phyloP scores from a whole-genome alignment of 2,797 vertebrate species.

The Myotis vivesi region DNA sequence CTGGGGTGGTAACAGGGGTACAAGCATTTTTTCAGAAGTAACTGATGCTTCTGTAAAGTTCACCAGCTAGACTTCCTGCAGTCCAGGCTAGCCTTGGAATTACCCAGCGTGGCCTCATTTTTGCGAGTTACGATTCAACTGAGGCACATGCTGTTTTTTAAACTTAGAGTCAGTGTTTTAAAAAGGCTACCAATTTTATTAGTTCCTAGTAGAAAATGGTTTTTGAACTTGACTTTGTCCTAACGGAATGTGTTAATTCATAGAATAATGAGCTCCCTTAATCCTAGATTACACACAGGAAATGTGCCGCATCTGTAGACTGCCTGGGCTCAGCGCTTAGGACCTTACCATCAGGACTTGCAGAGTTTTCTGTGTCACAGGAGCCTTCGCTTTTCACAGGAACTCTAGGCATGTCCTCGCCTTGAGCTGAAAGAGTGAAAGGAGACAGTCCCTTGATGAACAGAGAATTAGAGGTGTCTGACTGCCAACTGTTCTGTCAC shows the following conservation, averaged over 20 bases:
- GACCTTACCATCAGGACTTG: conserved; percentile 81
- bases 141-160: neutral
- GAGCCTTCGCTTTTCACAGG: conserved; percentile 70
- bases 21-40: neutral
- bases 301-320: neutral
- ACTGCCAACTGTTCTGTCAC: neutral
- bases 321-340: neutral
- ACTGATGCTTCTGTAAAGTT: neutral
- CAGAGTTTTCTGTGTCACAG: conserved; percentile 66
- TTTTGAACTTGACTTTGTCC: conserved; percentile 60
- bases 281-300: neutral
- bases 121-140: neutral
- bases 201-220: conserved; percentile 18
- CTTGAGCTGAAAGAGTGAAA: conserved; percentile 70
- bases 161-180: neutral
- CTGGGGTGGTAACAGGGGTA: neutral
- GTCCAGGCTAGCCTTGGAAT: neutral
- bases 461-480: conserved; percentile 16
- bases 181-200: neutral
- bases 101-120: neutral
- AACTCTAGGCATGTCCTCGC: conserved; percentile 59
- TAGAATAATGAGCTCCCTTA: neutral
- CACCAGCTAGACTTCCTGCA: neutral
- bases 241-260: conserved; percentile 8
- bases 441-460: conserved; percentile 36